A percentile compares a stretch with the other conserved stretches of the same genome.
phyloP scores from a whole-genome alignment of 1,140 invertebrate species.

The Drosophila pruinosa region DNA sequence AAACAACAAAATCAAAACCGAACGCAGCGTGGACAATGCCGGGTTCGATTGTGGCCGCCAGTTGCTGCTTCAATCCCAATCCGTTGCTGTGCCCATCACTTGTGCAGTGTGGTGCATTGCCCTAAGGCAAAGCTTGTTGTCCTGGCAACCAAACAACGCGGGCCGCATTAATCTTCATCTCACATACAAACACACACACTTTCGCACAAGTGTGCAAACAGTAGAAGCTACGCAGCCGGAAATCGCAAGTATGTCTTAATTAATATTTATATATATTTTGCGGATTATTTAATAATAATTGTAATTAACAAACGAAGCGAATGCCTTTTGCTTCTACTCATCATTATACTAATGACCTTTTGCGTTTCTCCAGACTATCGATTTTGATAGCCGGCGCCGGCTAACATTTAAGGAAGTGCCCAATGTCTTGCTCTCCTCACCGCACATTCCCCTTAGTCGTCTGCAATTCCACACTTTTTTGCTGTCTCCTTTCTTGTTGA shows the following conservation, averaged over 20 bases:
- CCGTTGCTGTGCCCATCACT: neutral
- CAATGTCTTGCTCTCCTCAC: neutral
- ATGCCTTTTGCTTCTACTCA: neutral
- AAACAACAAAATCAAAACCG: constrained; percentile 38
- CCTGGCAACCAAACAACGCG: constrained; percentile 33
- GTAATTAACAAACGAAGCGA: neutral
- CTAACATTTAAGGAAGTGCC: constrained; percentile 23
- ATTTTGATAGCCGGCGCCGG: constrained; percentile 56
- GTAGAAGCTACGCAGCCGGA: neutral
- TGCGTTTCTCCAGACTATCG: constrained; percentile 42
- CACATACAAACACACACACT: neutral
- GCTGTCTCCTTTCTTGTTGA: neutral
- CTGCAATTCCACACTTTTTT: neutral
- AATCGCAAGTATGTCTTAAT: constrained; percentile 32
- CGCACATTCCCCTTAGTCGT: neutral
- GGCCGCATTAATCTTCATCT: neutral
- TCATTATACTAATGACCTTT: constrained; percentile 27
- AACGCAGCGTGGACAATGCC: constrained; percentile 40
- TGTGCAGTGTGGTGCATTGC: constrained; percentile 24
- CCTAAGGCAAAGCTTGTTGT: constrained; percentile 29
- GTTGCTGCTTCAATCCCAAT: neutral
- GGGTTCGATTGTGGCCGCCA: constrained; percentile 27
- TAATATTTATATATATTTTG: constrained; percentile 8
- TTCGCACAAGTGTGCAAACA: neutral
- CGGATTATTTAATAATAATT: constrained; percentile 41